Conservation (phyloP, 64 coral and sea anemone genomes). For the Trachythela sp. region DNA sequence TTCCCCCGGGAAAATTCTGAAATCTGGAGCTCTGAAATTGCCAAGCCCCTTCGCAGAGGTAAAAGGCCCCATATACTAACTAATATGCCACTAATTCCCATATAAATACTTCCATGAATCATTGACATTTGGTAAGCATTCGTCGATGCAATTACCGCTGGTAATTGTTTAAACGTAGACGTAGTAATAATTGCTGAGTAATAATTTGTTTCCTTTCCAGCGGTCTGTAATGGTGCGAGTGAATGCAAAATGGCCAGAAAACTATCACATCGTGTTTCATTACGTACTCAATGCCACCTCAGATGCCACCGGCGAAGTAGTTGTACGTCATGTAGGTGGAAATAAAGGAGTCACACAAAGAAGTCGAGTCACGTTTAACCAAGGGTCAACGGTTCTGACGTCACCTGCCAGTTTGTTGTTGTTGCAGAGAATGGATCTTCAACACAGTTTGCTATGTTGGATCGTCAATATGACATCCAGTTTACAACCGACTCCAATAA, state of each 20-base stretch:
- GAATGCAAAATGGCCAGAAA: slow-evolving; percentile 37
- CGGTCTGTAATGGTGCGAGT: neutral
- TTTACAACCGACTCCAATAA: slow-evolving; percentile 57
- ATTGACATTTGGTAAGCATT: too few species aligned
- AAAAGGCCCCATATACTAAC: too few species aligned
- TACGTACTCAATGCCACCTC: slow-evolving; percentile 49
- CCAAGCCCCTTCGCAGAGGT: too few species aligned
- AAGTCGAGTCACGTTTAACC: slow-evolving; percentile 70
- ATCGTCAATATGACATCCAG: slow-evolving; percentile 64
- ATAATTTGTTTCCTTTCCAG: neutral
- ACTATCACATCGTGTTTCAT: slow-evolving; percentile 75
- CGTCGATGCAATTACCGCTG: too few species aligned
- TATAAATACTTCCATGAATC: too few species aligned
- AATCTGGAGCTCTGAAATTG: too few species aligned
- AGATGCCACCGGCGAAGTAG: slow-evolving; percentile 54
- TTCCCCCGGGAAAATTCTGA: too few species aligned
- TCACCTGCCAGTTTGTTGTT: slow-evolving; percentile 40
- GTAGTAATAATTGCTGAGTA: neutral
- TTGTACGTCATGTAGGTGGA: slow-evolving; percentile 52
- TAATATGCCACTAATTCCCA: too few species aligned
- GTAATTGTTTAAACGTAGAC: too few species aligned
- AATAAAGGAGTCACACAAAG: slow-evolving; percentile 56
- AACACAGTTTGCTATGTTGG: slow-evolving; percentile 73
- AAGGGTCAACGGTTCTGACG: slow-evolving; percentile 26
- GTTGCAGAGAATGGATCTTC: slow-evolving; percentile 47